phyloP scores from a whole-genome alignment of 1,140 invertebrate species.

The Cyphomyrmex costatus region DNA sequence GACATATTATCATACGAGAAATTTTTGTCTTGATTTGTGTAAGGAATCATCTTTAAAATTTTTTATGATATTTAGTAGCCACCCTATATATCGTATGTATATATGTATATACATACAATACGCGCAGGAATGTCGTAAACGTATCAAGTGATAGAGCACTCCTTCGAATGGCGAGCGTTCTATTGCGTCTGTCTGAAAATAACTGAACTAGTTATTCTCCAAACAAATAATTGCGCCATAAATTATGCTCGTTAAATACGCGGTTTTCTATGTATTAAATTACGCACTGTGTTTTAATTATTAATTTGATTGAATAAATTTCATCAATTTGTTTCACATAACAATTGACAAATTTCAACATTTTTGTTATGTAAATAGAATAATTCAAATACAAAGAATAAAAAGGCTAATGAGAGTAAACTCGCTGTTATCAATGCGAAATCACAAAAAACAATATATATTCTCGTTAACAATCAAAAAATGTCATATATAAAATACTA shows the following conservation, averaged over 20 bases:
- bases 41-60: no score
- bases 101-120: slow-evolving; percentile 2
- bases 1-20: no score
- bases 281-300: slow-evolving; percentile 65
- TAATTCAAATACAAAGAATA: no score
- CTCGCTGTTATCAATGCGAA: no score
- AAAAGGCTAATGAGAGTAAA: no score
- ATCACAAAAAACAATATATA: no score
- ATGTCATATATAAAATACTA: no score
- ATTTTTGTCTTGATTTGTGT: no score
- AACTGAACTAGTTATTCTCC: slow-evolving; percentile 73
- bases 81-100: background rate
- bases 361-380: background rate
- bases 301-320: slow-evolving; percentile 49
- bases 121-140: slow-evolving; percentile 69
- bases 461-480: no score
- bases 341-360: background rate
- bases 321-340: background rate
- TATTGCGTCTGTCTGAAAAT: slow-evolving; percentile 73
- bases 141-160: slow-evolving; percentile 71
- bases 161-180: slow-evolving; percentile 54
- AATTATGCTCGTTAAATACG: slow-evolving; percentile 65
- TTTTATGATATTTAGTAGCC: no score
- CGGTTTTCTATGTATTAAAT: slow-evolving; percentile 59
- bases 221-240: slow-evolving; percentile 75